These are phyloP conservation scores for Drosophila meridiana DNA, from an alignment of 2,888 invertebrate genomes.

Conservation along the genomic window DNA sequence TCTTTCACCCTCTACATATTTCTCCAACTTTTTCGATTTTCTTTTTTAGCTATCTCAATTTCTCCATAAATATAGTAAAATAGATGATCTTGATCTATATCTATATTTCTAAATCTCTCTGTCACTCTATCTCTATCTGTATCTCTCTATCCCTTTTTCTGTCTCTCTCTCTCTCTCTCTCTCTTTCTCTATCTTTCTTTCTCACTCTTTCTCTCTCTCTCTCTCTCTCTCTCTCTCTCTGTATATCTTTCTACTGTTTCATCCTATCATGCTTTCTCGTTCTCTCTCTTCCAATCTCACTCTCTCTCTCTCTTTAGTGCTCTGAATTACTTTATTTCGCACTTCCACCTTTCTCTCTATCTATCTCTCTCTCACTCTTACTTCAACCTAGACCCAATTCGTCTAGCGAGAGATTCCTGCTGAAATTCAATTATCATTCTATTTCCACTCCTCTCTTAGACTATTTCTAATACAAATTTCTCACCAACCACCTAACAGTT, in stretches of 20 bases:
- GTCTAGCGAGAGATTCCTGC: too few relatives aligned
- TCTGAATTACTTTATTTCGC: background rate
- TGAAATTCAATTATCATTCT: too few relatives aligned
- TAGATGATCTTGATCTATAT: too few relatives aligned
- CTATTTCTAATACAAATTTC: background rate
- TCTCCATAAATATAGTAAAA: too few relatives aligned
- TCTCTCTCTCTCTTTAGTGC: background rate
- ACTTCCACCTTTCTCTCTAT: background rate
- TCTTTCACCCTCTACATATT: background rate
- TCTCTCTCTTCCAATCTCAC: too few relatives aligned
- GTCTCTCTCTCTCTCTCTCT: background rate
- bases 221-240: background rate
- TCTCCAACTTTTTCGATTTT: background rate
- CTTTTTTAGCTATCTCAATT: background rate
- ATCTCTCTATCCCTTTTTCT: too few relatives aligned
- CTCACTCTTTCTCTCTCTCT: background rate
- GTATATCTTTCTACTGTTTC: too few relatives aligned
- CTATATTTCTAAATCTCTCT: background rate
- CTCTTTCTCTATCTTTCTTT: background rate
- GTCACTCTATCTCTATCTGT: background rate
- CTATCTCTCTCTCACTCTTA: background rate
- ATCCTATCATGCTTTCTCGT: too few relatives aligned
- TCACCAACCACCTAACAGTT: background rate
- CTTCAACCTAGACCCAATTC: too few relatives aligned
- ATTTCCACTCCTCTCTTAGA: background rate